Conservation (phyloP, 2,888 invertebrate species). For the Xestobium rufovillosum region DNA sequence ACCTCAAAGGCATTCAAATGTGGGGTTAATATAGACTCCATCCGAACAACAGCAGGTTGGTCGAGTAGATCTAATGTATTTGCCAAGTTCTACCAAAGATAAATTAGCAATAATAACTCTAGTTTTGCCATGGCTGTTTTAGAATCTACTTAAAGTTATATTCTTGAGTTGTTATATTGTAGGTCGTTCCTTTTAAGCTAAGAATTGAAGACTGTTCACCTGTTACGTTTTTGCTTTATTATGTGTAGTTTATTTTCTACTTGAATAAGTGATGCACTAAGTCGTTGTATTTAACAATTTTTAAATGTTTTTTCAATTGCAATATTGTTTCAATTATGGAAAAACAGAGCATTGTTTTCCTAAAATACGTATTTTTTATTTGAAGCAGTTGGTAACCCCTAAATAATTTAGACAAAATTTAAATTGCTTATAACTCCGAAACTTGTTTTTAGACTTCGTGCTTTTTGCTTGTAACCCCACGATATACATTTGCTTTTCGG, state of each 20-base stretch:
- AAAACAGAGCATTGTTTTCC: not conserved
- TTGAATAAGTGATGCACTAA: no score
- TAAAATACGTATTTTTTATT: not conserved
- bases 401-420: not conserved
- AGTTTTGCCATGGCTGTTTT: no score
- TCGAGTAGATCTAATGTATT: no score
- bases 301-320: not conserved
- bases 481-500: no score
- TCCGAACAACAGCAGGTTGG: constrained; percentile 23
- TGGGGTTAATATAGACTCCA: constrained; percentile 22
- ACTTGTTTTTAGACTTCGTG: constrained; percentile 1
- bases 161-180: no score
- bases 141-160: no score
- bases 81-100: no score
- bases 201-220: no score
- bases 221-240: no score
- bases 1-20: constrained; percentile 23
- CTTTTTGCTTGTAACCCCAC: constrained; percentile 2
- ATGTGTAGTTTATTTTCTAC: no score
- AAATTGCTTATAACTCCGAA: constrained; percentile 2
- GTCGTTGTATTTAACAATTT: not conserved
- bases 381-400: not conserved
- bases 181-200: no score
- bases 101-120: no score
- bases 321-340: not conserved